Base-by-base conservation (phyloP, 1,140 invertebrate genomes). In the Neotoxoptera formosana region DNA sequence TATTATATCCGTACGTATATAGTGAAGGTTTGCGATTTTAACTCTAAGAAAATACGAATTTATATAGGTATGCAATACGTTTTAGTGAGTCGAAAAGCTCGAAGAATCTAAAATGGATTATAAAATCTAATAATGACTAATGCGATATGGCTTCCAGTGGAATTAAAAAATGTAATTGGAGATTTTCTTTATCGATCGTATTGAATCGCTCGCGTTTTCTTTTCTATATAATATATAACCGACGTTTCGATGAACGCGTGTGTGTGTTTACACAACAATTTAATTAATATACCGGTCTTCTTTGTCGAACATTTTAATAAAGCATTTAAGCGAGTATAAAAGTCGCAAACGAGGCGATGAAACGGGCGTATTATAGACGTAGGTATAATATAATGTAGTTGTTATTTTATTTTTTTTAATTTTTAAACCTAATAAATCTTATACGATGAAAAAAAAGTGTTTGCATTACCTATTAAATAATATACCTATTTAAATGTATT, bases 121-220 rank as follows among this genome's bases (percentile, higher is more conserved):
- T 41, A 60, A 90, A 67, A 60, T 90, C 36, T 67, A 90, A 67
- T 90, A 60, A 90, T 7, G 36, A 60, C 34, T 90, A 90, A 90
- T 45, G 53, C 7, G 25, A 60, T 90, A 90, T 90, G 89, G 53
- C 89, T 90, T 90, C 89, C 23, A 67, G 56, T n/a, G 56, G 89
- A 60, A 67, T 90, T 67, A 90, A 67, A 60, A 60, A 90, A 90
- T 60, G 89, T 90, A 90, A 90, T 90, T 90, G 89, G 53, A 90
- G 89, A 90, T 90, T 67, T 90, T 90, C 89, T 60, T 90, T 90
- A 90, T 90, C 53, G 89, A 45, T 45, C 34, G 17, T 90, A n/a
- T 30, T 30, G 41, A 67, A 90, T 89, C 48, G 47, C 23, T 20
- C 7, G 20, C 45, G 30, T 60, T 90, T 90, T 90, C 53, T 45